phyloP scores from a whole-genome alignment of 2,113 vertebrate genomes.

The Chaetops frenatus region DNA sequence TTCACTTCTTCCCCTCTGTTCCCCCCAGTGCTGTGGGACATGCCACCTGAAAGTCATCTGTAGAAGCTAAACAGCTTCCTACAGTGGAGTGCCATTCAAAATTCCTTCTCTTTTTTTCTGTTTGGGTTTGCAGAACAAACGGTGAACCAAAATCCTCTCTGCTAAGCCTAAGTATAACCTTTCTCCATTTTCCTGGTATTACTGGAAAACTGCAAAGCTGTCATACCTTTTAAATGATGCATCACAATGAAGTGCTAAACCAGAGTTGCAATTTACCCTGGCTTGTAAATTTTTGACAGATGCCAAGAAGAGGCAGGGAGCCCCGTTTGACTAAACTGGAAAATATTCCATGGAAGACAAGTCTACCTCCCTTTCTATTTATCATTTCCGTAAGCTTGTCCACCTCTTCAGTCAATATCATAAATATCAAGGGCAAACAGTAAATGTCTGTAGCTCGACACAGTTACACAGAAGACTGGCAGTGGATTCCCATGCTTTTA shows the following conservation, averaged over 20 bases:
- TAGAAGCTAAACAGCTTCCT: neutral
- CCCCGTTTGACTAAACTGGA: constrained; percentile 63
- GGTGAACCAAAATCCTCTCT: constrained; percentile 39
- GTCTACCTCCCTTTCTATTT: constrained; percentile 64
- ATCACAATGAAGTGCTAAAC: constrained; percentile 71
- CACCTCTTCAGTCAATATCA: constrained; percentile 33
- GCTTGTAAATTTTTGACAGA: constrained; percentile 45
- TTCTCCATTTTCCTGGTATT: constrained; percentile 20
- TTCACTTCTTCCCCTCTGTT: neutral
- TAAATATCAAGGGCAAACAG: constrained; percentile 50
- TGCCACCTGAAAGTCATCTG: neutral
- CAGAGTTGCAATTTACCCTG: constrained; percentile 66
- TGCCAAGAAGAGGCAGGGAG: constrained; percentile 60
- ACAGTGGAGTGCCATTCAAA: neutral
- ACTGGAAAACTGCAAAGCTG: constrained; percentile 57
- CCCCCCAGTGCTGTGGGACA: too few species aligned
- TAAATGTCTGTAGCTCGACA: neutral
- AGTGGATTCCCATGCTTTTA: neutral
- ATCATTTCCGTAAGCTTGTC: constrained; percentile 51
- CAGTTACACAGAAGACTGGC: neutral
- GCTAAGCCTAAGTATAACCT: constrained; percentile 21
- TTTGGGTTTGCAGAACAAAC: neutral
- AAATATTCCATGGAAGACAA: constrained; percentile 68
- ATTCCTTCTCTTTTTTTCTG: neutral
- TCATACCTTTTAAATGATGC: constrained; percentile 70